Conservation (phyloP, 2,113 vertebrate species). For the Cryptotis parvus region DNA sequence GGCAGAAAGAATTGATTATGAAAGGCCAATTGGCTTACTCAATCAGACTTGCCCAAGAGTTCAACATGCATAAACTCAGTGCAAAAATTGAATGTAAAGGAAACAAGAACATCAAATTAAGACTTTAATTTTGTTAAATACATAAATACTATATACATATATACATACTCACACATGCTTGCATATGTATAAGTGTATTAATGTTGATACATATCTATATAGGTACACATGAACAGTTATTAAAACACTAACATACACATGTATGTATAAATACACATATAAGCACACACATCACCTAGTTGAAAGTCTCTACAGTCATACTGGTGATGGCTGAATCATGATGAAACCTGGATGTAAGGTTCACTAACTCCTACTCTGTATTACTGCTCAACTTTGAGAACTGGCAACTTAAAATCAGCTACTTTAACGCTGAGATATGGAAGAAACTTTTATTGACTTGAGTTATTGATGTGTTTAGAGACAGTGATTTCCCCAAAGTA, state of each 20-base stretch:
- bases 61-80: not conserved
- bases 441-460: not conserved
- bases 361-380: not conserved
- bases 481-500: not conserved
- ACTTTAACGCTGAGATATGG: not conserved
- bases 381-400: not conserved
- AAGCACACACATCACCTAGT: not conserved
- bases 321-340: not conserved
- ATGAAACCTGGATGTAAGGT: not conserved
- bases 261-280: not conserved
- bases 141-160: not conserved
- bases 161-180: not conserved
- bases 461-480: not conserved
- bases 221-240: too few species aligned
- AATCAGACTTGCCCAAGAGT: not conserved
- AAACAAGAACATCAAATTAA: not conserved
- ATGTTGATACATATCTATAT: too few species aligned
- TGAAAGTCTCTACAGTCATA: not conserved
- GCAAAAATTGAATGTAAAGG: not conserved
- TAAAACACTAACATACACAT: fast-evolving
- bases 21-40: not conserved
- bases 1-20: not conserved
- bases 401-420: not conserved
- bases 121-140: not conserved
- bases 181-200: not conserved